A percentile compares a stretch with the other conserved stretches of the same genome.
These are phyloP conservation scores for Cheilosia vernalis DNA, from an alignment of 2,888 invertebrate species.

Conservation along the genomic window DNA sequence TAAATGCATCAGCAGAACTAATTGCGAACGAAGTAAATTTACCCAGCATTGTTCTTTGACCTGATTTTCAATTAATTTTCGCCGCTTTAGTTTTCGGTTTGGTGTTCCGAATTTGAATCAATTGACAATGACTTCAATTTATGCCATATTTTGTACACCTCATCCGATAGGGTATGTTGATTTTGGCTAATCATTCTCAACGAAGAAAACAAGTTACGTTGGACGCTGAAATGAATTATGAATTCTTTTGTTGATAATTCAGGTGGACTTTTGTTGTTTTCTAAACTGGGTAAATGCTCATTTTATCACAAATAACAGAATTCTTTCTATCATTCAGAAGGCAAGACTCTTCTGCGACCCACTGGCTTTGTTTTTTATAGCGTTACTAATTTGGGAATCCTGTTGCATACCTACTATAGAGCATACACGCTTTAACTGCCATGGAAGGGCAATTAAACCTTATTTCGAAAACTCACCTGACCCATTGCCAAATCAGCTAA, in stretches of 20 bases:
- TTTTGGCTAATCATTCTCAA: too few species aligned
- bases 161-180: too few species aligned
- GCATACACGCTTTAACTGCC: neutral
- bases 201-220: too few species aligned
- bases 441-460: conserved; percentile 4
- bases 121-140: conserved; percentile 58
- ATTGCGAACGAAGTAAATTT: conserved; percentile 38
- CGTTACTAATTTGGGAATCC: too few species aligned
- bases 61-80: conserved; percentile 49
- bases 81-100: conserved; percentile 17
- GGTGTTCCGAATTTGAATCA: conserved; percentile 36
- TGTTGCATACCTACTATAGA: too few species aligned
- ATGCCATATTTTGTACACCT: neutral
- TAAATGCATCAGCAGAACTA: conserved; percentile 60
- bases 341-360: too few species aligned
- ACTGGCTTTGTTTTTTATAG: too few species aligned
- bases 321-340: neutral
- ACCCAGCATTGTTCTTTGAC: conserved; percentile 62
- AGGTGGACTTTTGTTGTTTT: neutral
- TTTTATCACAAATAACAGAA: neutral
- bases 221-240: too few species aligned
- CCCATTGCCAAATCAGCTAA: conserved; percentile 14
- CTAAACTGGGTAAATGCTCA: neutral
- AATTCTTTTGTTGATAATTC: too few species aligned
- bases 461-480: conserved; percentile 11